phyloP scores from a whole-genome alignment of 2,113 vertebrate species.

The Thamnophis sirtalis region DNA sequence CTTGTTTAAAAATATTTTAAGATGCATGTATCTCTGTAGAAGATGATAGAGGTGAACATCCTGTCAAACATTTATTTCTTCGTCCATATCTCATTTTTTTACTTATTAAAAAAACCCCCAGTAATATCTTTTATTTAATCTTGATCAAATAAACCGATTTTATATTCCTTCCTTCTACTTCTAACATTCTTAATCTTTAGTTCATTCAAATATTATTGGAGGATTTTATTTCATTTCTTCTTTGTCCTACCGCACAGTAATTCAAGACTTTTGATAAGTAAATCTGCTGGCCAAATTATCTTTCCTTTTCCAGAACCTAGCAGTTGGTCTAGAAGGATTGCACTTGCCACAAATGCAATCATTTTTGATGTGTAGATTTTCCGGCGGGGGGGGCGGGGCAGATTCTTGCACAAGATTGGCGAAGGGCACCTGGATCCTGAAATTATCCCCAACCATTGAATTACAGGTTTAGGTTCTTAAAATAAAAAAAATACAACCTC shows the following conservation, averaged over 20 bases:
- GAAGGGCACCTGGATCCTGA: background rate
- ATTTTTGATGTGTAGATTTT: background rate
- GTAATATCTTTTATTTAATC: background rate
- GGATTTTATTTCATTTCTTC: background rate
- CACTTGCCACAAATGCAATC: background rate
- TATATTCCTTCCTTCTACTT: background rate
- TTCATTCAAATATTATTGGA: background rate
- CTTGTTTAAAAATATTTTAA: background rate
- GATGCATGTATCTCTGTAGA: background rate
- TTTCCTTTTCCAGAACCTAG: background rate
- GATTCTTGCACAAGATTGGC: background rate
- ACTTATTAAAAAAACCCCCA: background rate
- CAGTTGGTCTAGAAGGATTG: background rate
- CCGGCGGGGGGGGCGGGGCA: too few relatives aligned
- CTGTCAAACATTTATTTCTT: background rate
- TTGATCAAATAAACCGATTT: background rate
- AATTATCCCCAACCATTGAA: background rate
- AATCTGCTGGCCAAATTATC: background rate
- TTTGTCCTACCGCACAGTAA: background rate
- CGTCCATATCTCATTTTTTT: background rate
- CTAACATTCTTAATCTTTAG: background rate
- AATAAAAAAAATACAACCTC: background rate
- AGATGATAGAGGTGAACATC: background rate
- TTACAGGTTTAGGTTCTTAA: background rate
- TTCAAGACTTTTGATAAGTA: background rate